Conservation (phyloP, 2,113 vertebrate genomes). For the Petrocephalus microphthalmus region DNA sequence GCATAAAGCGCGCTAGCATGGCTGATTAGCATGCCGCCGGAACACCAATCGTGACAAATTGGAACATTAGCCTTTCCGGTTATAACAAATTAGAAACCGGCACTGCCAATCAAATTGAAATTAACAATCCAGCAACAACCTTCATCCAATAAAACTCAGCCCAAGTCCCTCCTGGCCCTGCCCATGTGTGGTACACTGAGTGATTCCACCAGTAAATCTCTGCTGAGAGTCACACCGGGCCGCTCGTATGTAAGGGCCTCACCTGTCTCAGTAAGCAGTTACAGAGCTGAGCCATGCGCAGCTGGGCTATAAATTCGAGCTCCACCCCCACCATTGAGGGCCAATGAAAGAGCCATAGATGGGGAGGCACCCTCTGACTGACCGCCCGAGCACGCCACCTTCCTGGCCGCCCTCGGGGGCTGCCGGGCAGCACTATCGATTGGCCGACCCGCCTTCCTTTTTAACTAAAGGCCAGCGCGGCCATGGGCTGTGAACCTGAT, state of each 20-base stretch:
- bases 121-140: not conserved
- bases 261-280: not conserved
- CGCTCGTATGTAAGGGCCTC: not conserved
- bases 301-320: not conserved
- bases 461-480: conserved; percentile 32
- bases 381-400: conserved; percentile 38
- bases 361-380: conserved; percentile 63
- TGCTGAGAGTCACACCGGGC: not conserved
- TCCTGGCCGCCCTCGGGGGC: conserved; percentile 27
- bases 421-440: conserved; percentile 46
- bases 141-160: not conserved
- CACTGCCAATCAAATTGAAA: conserved; percentile 2
- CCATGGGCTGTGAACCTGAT: conserved; percentile 38
- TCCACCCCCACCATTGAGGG: not conserved
- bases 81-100: conserved; percentile 2
- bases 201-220: not conserved
- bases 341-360: conserved; percentile 58
- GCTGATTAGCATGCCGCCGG: not conserved
- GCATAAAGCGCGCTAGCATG: not conserved
- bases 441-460: conserved; percentile 37
- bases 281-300: not conserved
- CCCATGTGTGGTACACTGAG: not conserved
- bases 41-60: not conserved
- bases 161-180: not conserved
- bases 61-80: not conserved